These are phyloP conservation scores for Cottus gobio DNA, from an alignment of 2,113 vertebrate species.

Conservation along the genomic window DNA sequence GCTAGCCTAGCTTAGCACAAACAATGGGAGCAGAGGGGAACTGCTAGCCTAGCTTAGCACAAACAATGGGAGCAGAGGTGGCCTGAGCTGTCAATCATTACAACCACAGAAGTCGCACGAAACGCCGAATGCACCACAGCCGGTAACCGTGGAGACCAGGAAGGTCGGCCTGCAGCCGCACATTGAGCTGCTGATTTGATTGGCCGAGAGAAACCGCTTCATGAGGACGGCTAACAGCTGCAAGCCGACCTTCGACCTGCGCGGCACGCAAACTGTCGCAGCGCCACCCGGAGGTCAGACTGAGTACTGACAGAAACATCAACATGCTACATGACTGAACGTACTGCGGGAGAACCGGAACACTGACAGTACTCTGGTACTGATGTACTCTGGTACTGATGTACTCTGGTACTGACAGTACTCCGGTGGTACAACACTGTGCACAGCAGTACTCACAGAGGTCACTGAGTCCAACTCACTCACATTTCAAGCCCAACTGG, in stretches of 20 bases:
- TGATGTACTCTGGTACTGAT: background rate
- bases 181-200: background rate
- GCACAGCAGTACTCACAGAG: constrained; percentile 70
- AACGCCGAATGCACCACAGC: constrained; percentile 7
- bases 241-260: constrained; percentile 23
- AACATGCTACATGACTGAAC: constrained; percentile 73
- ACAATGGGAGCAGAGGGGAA: constrained; percentile 16
- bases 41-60: background rate
- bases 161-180: constrained; percentile 13
- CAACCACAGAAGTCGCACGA: background rate
- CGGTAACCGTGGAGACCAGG: constrained; percentile 14
- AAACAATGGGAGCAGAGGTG: too few relatives aligned
- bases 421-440: constrained; percentile 43
- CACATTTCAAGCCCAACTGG: constrained; percentile 31
- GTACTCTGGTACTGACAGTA: constrained; percentile 8
- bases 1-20: constrained; percentile 33
- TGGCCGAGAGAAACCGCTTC: background rate
- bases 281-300: constrained; percentile 62
- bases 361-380: constrained; percentile 10
- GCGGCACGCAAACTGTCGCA: constrained; percentile 62
- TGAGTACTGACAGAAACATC: constrained; percentile 62
- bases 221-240: background rate
- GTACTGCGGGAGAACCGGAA: constrained; percentile 56
- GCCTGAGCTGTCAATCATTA: background rate
- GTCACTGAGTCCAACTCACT: constrained; percentile 25